phyloP scores from a whole-genome alignment of 2,888 invertebrate species.

The Protophormia terraenovae region DNA sequence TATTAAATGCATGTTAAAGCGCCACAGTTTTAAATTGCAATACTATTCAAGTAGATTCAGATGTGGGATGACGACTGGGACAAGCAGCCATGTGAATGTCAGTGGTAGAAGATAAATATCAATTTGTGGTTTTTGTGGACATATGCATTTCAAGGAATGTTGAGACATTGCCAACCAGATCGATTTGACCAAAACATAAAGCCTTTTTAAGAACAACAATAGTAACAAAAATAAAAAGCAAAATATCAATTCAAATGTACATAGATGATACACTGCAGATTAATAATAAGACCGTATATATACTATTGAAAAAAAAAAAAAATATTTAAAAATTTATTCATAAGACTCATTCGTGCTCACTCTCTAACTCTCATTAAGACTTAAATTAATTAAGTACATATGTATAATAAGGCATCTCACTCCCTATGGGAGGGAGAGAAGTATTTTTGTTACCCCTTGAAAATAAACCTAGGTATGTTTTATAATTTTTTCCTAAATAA shows the following conservation, averaged over 20 bases:
- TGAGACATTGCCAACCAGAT: conserved; percentile 38
- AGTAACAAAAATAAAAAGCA: not conserved
- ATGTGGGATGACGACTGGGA: not conserved
- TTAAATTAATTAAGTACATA: too few relatives aligned
- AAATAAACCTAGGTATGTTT: too few relatives aligned
- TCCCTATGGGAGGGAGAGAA: too few relatives aligned
- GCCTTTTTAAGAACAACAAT: not conserved
- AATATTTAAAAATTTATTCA: too few relatives aligned
- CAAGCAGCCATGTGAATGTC: not conserved
- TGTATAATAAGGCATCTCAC: too few relatives aligned
- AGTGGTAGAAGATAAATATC: conserved; percentile 47
- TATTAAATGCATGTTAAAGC: conserved; percentile 23
- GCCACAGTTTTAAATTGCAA: not conserved
- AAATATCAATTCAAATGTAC: not conserved
- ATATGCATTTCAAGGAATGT: conserved; percentile 43
- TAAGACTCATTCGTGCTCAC: too few relatives aligned
- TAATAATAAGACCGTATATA: not conserved
- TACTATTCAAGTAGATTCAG: not conserved
- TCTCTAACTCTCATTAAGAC: too few relatives aligned
- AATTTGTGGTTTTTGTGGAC: conserved; percentile 56
- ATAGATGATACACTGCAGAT: not conserved
- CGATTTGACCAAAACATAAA: conserved; percentile 46
- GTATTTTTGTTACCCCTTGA: too few relatives aligned
- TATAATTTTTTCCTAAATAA: too few relatives aligned
- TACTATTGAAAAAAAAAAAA: not conserved